These are phyloP conservation scores for Aix galericulata DNA, from an alignment of 2,113 vertebrate genomes.

Conservation along the genomic window DNA sequence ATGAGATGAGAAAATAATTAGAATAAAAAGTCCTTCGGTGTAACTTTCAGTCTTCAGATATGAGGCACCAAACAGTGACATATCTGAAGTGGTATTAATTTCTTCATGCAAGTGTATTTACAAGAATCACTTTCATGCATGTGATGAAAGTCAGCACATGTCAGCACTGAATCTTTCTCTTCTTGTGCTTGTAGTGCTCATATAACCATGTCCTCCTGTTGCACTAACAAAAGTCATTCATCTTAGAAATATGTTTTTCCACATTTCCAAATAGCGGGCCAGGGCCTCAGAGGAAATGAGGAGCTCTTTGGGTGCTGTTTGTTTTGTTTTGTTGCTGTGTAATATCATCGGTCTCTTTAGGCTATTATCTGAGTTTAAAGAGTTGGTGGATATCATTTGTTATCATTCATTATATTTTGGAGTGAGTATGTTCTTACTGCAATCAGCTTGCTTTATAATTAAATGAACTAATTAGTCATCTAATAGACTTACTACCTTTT, in stretches of 20 bases:
- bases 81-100: neutral
- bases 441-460: constrained; percentile 12
- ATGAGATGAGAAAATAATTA: neutral
- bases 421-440: neutral
- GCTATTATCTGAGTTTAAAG: neutral
- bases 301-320: neutral
- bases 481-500: neutral
- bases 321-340: neutral
- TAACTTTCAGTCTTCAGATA: neutral
- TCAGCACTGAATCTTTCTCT: neutral
- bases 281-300: neutral
- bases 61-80: neutral
- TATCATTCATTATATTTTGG: neutral
- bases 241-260: neutral
- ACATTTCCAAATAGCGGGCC: neutral
- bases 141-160: neutral
- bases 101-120: neutral
- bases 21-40: neutral
- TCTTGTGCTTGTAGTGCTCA: neutral
- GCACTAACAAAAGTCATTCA: neutral
- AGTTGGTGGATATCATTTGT: neutral
- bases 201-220: neutral
- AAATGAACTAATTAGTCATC: neutral
- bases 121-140: neutral
- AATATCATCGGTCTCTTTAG: neutral